Percentiles rank a stretch among this genome's conserved stretches.
phyloP scores from a whole-genome alignment of 2,888 invertebrate genomes.

The Eulithis prunata region DNA sequence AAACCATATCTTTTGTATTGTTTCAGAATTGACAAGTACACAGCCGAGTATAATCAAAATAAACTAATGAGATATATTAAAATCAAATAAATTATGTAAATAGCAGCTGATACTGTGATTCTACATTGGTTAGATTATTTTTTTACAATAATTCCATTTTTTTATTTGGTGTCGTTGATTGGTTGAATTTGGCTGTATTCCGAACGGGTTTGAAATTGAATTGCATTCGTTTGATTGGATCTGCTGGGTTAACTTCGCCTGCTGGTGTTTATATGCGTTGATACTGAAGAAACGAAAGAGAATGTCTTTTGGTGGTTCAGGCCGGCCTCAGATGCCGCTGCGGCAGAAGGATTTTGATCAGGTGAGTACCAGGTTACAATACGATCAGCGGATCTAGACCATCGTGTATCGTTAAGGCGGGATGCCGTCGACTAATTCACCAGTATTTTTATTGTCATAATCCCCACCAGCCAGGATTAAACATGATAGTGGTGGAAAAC shows the following conservation, averaged over 20 bases:
- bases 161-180: not conserved
- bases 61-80: slow-evolving; percentile 51
- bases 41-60: slow-evolving; percentile 46
- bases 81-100: slow-evolving; percentile 56
- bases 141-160: slow-evolving; percentile 33
- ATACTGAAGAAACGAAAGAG: slow-evolving; percentile 45
- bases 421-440: too few relatives aligned
- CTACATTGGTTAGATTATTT: slow-evolving; percentile 57
- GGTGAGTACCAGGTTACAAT: slow-evolving; percentile 49
- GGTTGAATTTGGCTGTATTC: not conserved
- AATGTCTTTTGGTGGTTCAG: slow-evolving; percentile 64
- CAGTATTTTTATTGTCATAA: too few relatives aligned
- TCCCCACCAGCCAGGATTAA: too few relatives aligned
- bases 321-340: slow-evolving; percentile 81
- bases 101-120: slow-evolving; percentile 62
- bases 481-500: too few relatives aligned
- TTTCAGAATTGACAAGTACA: slow-evolving; percentile 64
- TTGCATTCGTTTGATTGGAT: slow-evolving; percentile 17
- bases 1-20: slow-evolving; percentile 38
- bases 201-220: not conserved
- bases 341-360: slow-evolving; percentile 92
- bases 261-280: slow-evolving; percentile 46
- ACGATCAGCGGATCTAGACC: too few relatives aligned
- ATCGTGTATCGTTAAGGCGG: too few relatives aligned
- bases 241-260: slow-evolving; percentile 16